These are phyloP conservation scores for Incurvaria masculella DNA, from an alignment of 2,888 invertebrate species.

Conservation along the genomic window DNA sequence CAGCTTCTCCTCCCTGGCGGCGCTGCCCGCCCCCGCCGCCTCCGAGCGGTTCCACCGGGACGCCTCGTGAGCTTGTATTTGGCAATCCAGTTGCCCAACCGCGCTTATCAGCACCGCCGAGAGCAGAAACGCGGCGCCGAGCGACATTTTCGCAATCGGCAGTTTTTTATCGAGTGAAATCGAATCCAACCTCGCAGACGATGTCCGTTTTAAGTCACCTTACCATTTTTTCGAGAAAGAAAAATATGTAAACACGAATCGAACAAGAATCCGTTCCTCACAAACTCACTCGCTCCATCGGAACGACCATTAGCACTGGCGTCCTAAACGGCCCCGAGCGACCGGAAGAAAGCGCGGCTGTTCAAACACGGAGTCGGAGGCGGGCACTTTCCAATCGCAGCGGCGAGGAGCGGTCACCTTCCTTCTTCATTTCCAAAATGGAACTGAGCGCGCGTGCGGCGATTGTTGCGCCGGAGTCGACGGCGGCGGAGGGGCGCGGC, in stretches of 20 bases:
- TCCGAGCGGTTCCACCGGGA: constrained; percentile 19
- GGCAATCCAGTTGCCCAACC: neutral
- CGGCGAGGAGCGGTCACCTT: neutral
- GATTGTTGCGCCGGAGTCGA: neutral
- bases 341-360: neutral
- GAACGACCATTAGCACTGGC: neutral
- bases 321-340: neutral
- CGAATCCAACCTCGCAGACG: neutral
- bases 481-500: neutral
- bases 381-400: neutral
- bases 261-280: too few species aligned
- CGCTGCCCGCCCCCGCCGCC: constrained; percentile 28
- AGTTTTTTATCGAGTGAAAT: neutral
- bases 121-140: neutral
- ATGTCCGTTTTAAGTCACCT: neutral
- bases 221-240: neutral
- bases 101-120: neutral
- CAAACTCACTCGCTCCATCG: neutral
- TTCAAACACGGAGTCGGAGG: neutral
- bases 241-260: too few species aligned
- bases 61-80: neutral
- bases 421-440: neutral
- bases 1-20: constrained; percentile 41
- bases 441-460: neutral
- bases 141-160: neutral